phyloP scores from a whole-genome alignment of 2,888 invertebrate species.

The Thecocarcelia acutangulata region DNA sequence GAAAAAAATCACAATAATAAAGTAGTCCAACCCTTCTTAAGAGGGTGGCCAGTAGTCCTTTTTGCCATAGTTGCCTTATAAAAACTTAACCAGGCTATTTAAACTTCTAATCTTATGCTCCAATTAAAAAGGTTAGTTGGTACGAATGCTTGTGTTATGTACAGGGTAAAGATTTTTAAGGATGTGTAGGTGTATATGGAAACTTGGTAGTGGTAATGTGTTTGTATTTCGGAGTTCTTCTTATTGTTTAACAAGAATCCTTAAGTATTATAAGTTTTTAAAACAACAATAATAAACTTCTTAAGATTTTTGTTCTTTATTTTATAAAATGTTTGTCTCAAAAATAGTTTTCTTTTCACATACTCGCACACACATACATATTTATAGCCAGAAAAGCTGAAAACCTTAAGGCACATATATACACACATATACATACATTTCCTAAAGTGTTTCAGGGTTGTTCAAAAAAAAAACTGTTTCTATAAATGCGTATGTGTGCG shows the following conservation, averaged over 20 bases:
- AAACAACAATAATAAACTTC: constrained; percentile 62
- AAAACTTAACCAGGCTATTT: constrained; percentile 62
- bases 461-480: neutral
- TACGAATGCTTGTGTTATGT: constrained; percentile 9
- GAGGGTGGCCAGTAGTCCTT: neutral
- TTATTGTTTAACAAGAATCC: constrained; percentile 45
- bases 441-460: neutral
- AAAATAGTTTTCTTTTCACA: neutral
- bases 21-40: constrained; percentile 28
- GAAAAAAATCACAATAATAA: constrained; percentile 1
- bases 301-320: constrained; percentile 33
- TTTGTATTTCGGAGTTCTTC: constrained; percentile 17
- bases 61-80: constrained; percentile 3
- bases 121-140: constrained; percentile 67
- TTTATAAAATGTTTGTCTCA: constrained; percentile 49
- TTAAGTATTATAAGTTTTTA: constrained; percentile 54
- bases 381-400: neutral
- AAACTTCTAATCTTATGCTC: constrained; percentile 66
- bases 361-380: neutral
- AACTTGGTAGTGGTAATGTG: neutral
- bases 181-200: neutral
- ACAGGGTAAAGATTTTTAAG: too few relatives aligned
- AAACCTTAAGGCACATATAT: constrained; percentile 32
- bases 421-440: constrained; percentile 5
- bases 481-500: neutral